phyloP scores from a whole-genome alignment of 2,797 vertebrate genomes.

The Cossypha polioptera region DNA sequence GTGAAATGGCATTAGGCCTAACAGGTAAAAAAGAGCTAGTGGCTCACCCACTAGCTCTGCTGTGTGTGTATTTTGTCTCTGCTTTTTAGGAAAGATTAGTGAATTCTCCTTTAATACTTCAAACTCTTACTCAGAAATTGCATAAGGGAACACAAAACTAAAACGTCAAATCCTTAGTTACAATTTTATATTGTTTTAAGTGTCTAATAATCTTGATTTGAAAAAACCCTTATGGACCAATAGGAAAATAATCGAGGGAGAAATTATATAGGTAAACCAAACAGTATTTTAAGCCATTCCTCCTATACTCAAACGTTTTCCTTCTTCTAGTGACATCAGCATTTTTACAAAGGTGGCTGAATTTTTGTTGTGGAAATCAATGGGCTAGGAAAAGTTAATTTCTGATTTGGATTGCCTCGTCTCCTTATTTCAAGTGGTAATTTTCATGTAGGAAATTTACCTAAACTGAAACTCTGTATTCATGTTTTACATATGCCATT shows the following conservation, averaged over 20 bases:
- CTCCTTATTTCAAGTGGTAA: not conserved
- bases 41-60: not conserved
- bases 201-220: not conserved
- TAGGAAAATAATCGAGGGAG: not conserved
- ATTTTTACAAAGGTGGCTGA: not conserved
- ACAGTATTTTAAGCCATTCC: not conserved
- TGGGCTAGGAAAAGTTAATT: not conserved
- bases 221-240: not conserved
- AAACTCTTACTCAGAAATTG: not conserved
- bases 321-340: not conserved
- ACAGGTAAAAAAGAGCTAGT: not conserved
- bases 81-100: not conserved
- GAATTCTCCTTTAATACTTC: not conserved
- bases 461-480: not conserved
- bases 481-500: not conserved
- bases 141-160: not conserved
- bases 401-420: not conserved
- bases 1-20: not conserved
- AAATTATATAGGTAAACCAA: not conserved
- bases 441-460: not conserved
- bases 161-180: not conserved
- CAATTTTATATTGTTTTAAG: not conserved
- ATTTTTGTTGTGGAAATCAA: not conserved
- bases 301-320: not conserved
- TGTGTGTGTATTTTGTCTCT: not conserved